A percentile compares a stretch with the other conserved stretches of the same genome.
These are phyloP conservation scores for Celastrina argiolus DNA, from an alignment of 2,888 invertebrate genomes.

Conservation along the genomic window DNA sequence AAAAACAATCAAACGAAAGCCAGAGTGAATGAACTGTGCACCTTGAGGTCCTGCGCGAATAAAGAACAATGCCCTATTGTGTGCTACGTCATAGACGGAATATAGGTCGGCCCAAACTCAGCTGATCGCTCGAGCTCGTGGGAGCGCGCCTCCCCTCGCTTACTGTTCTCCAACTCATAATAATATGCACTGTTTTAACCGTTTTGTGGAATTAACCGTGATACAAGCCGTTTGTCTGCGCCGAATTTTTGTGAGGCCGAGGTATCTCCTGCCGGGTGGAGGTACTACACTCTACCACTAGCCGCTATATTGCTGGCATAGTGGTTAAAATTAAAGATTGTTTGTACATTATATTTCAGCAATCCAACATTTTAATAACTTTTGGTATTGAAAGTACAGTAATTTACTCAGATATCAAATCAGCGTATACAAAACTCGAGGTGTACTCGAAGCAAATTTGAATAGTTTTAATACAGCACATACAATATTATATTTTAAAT, in stretches of 20 bases:
- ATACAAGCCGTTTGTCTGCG: too few relatives aligned
- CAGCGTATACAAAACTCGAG: too few relatives aligned
- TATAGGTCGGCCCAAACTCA: conserved; percentile 76
- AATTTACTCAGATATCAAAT: too few relatives aligned
- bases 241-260: neutral
- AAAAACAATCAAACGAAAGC: conserved; percentile 65
- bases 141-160: conserved; percentile 41
- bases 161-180: conserved; percentile 33
- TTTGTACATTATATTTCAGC: too few relatives aligned
- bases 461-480: neutral
- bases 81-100: conserved; percentile 70
- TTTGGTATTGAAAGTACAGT: too few relatives aligned
- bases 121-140: conserved; percentile 64
- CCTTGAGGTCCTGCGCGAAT: conserved; percentile 74
- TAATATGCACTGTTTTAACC: conserved; percentile 20
- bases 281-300: too few relatives aligned
- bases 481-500: neutral
- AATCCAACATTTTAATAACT: too few relatives aligned
- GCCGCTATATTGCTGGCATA: too few relatives aligned
- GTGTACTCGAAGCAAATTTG: too few relatives aligned
- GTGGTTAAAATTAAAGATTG: too few relatives aligned
- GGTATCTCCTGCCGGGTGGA: too few relatives aligned
- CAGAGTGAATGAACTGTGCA: conserved; percentile 70
- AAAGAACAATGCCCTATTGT: conserved; percentile 77
- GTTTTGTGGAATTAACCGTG: neutral